Base-by-base conservation (phyloP, 2,113 vertebrate genomes). In the Piaya cayana region DNA sequence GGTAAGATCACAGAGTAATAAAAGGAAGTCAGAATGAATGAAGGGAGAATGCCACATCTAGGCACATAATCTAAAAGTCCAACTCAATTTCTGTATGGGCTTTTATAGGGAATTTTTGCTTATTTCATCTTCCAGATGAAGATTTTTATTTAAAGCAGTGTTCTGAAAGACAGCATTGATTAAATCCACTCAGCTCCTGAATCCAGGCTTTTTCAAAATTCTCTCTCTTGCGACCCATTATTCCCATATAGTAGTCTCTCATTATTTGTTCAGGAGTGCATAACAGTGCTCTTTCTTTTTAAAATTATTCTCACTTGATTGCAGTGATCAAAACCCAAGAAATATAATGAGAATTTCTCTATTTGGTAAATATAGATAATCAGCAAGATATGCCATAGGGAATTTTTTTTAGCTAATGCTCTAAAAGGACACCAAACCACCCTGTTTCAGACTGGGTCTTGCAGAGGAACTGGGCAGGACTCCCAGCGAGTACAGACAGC, bases 61-160 rank as follows among this genome's bases (percentile, higher is more conserved):
- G 59, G 50, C 80, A 77, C 30, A 42, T 29, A 29, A 72, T 27
- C 37, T 37, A 7, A 12, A 37, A 94, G 82, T 69, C 79, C 88
- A 91, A 53, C 62, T 78, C 58, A 12, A 75, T 53, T 77, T 68
- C 83, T 75, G 12, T 27, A 86, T 3, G 25, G 37, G 27, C 52
- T 92, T 92, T 86, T 71, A 63, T n/a, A 81, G 15, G 0, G 74
- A 83, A 90, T 79, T 60, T 65, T 93, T 89, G 39, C 52, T 83
- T 86, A 70, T 27, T 96, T 91, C 60, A 43, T 39, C 75, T 19
- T 18, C 16, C 52, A 69, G 74, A 88, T 63, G 23, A 92, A 82
- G 60, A 78, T 50, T 75, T 92, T 58, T 87, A 92, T 77, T 95
- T 85, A 83, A 82, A 79, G 83, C 67, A 82, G 42, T 52, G 52